These are phyloP conservation scores for Oostethus manadensis DNA, from an alignment of 2,113 vertebrate species.

Conservation along the genomic window DNA sequence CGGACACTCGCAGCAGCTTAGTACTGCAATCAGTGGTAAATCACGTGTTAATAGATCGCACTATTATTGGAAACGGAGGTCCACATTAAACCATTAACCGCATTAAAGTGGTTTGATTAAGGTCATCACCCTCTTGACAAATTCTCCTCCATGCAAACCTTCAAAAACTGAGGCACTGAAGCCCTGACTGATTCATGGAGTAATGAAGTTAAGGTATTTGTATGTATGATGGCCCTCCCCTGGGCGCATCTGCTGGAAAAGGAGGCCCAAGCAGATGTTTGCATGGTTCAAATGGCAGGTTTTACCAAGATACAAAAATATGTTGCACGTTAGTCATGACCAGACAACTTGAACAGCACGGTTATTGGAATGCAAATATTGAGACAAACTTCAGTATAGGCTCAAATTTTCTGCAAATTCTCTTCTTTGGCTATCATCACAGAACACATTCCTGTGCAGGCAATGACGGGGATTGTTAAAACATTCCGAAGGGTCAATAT, in stretches of 20 bases:
- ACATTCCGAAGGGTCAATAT: conserved; percentile 35
- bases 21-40: too few relatives aligned
- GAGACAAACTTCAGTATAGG: neutral
- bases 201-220: too few relatives aligned
- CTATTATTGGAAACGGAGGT: too few relatives aligned
- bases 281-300: neutral
- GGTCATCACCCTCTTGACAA: too few relatives aligned
- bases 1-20: too few relatives aligned
- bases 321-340: neutral
- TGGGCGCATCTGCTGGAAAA: neutral
- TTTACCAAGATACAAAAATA: neutral
- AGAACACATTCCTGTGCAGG: conserved; percentile 7
- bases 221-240: too few relatives aligned
- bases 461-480: conserved; percentile 18
- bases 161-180: too few relatives aligned
- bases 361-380: neutral
- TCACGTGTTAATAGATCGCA: too few relatives aligned
- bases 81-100: too few relatives aligned
- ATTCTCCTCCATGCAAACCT: too few relatives aligned
- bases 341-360: neutral
- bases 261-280: neutral
- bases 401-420: conserved; percentile 19
- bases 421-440: conserved; percentile 22
- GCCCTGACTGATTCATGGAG: too few relatives aligned
- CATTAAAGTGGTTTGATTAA: too few relatives aligned